phyloP scores from a whole-genome alignment of 2,113 vertebrate genomes.

The Silurus glanis region DNA sequence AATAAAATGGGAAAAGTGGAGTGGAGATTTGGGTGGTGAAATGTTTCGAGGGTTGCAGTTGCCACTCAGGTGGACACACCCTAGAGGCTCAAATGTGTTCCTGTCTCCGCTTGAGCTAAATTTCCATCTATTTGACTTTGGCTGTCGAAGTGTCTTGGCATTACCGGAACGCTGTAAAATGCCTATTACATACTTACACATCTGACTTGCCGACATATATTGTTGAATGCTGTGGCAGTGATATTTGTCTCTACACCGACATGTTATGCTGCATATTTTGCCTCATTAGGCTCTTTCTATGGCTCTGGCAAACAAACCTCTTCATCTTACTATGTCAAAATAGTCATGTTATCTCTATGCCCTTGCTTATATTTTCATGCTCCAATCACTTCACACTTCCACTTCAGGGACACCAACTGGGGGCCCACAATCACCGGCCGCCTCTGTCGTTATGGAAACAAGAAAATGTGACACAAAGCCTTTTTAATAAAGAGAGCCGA shows the following conservation, averaged over 20 bases:
- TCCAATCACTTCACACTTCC: conserved; percentile 51
- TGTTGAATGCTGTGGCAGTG: neutral
- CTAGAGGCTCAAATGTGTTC: neutral
- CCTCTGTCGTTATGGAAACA: conserved; percentile 81
- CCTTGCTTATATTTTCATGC: conserved; percentile 52
- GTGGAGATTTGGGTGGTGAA: neutral
- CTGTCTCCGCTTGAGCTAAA: conserved; percentile 46
- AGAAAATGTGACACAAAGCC: conserved; percentile 73
- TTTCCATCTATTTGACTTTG: conserved; percentile 35
- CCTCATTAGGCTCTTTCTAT: conserved; percentile 11
- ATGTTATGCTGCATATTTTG: neutral
- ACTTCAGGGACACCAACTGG: conserved; percentile 68
- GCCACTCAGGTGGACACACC: conserved; percentile 13
- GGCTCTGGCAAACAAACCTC: conserved; percentile 12
- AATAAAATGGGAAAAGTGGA: neutral
- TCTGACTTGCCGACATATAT: neutral
- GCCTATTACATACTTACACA: neutral
- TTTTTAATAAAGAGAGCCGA: conserved; percentile 56
- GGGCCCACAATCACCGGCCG: conserved; percentile 64
- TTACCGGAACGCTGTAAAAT: neutral
- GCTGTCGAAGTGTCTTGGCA: conserved; percentile 13
- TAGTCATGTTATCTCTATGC: conserved; percentile 41
- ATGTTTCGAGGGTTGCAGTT: neutral
- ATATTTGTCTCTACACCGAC: conserved; percentile 7
- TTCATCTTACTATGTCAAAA: conserved; percentile 42